Evolutionary conservation across 2,888 invertebrate species (phyloP).

Genomic region (Antheraea yamamai): DNA sequence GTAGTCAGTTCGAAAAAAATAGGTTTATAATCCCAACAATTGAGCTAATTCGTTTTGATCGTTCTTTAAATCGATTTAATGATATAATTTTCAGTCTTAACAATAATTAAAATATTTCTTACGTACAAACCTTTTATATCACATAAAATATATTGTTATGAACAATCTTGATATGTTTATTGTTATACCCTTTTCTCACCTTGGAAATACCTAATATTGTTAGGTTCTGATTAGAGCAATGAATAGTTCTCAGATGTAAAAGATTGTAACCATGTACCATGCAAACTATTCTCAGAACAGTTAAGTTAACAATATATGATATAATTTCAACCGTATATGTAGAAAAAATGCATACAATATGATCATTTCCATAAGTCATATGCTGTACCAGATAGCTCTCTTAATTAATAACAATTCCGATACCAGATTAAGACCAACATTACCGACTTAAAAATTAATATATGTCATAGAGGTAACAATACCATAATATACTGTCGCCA

Average conservation of each 20-base stretch:
- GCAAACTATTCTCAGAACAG: background rate
- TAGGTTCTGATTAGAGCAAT: background rate
- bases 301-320: background rate
- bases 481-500: background rate
- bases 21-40: background rate
- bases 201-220: background rate
- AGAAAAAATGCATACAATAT: background rate
- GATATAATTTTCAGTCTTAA: background rate
- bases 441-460: background rate
- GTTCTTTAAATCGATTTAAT: background rate
- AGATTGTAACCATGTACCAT: background rate
- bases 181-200: background rate
- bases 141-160: background rate
- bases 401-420: background rate
- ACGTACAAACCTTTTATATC: background rate
- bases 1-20: too few species aligned
- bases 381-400: too few species aligned
- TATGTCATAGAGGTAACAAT: background rate
- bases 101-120: background rate
- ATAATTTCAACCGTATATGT: background rate
- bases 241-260: background rate
- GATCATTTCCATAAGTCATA: too few species aligned
- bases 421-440: background rate
- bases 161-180: background rate
- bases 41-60: background rate